Evolutionary conservation across 2,797 vertebrate species (phyloP), one percentile per base, ranked within the genome.

Genomic region (Mormyrops attenuatus): DNA sequence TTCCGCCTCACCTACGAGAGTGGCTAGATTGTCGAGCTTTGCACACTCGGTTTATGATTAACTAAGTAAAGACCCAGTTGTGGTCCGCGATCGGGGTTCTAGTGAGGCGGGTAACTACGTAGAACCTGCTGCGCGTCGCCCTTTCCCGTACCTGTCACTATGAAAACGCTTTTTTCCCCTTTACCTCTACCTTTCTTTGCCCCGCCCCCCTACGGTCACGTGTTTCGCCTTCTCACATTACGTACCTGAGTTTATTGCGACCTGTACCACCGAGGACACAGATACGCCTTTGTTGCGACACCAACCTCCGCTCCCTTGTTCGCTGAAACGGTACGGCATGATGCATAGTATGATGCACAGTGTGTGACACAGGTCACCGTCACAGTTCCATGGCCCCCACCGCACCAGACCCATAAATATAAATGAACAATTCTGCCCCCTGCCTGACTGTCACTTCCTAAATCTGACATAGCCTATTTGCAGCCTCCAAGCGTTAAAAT

Each of bases 201-300:
- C 90, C 89, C 90, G 93, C 93, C 91, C 93, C 92, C 90, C 90
- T 92, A 20, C 60, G 95, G 92, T 96, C 96, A 96, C 95, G 91
- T 96, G 96, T 88, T 92, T 88, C 84, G 92, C 34, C 44, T 95
- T 94, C 92, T 96, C 95, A 89, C 90, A 91, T 97, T 96, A 95
- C 95, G 91, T 94, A 96, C 96, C 96, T 97, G 96, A 93, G 94
- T 92, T 88, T 92, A 92, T 90, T 92, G 92, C 93, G 94, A 96
- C 95, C 95, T 96, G 95, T 92, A 77, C 92, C 91, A 52, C 87
- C 57, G 88, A 55, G 82, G 91, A 88, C 53, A 96, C 95, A 96
- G 93, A 94, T 89, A 91, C 90, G 93, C 93, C 94, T 95, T 96
- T 96, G 96, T 96, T 90, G 69, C 47, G 55, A 92, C 88, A 90